Evolutionary conservation across 2,797 vertebrate genomes (phyloP), one percentile per base, ranked within the genome.

Genomic region (Muscicapa comitata): DNA sequence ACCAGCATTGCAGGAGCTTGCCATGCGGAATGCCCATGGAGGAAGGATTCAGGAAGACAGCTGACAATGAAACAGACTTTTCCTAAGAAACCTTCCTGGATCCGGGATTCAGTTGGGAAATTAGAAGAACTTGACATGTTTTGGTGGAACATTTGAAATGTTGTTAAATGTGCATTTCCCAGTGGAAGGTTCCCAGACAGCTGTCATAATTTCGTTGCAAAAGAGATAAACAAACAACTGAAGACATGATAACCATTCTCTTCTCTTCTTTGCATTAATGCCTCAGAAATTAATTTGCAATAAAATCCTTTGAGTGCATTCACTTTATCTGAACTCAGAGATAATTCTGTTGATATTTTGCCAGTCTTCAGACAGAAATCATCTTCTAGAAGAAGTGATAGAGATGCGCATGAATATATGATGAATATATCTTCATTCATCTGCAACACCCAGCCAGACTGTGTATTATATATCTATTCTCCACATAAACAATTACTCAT

Each of bases 71-170:
- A 50, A 70, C 13, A 78, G 47, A 59, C 74, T 90, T 91, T 95
- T 93, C 57, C 61, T 90, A 31, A 88, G 61, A 91, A 94, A 77
- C 11, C 12, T 83, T 80, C 25, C 35, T 31, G 38, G 65, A 89
- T 90, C 58, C n/a, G 31, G 38, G 72, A 85, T 91, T 54, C 91
- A 95, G n/a, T 37, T 68, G 88, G 94, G 94, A 95, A 94, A 95
- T 95, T 62, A 93, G 53, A 90, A 93, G 50, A 84, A 84, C 86
- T 91, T 96, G 95, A 96, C 93, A 51, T 70, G 76, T 95, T 96
- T 95, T 93, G 79, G 88, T 94, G 95, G 96, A 96, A 96, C 92
- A 86, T 88, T 86, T 96, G 93, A 96, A 91, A 86, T 86, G 85
- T 66, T 93, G 42, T 93, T 92, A 73, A 78, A 78, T 78, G 76